Conservation (phyloP, 2,797 vertebrate genomes). For the Triplophysa yarkandensis region DNA sequence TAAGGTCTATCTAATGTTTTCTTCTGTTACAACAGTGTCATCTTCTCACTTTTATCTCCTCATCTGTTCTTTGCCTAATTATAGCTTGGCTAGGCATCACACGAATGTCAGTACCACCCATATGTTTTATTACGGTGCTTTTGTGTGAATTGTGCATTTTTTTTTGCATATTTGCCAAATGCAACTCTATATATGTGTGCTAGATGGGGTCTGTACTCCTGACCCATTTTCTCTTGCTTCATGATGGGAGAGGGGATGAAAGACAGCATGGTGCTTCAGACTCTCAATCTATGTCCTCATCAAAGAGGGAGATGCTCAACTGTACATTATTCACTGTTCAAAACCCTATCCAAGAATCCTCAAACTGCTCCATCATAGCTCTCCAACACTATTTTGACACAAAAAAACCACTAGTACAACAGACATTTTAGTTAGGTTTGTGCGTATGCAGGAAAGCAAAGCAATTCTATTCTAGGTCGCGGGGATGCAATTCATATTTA, state of each 20-base stretch:
- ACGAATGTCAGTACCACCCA: background rate
- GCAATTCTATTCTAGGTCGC: constrained; percentile 3
- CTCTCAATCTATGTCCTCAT: constrained; percentile 48
- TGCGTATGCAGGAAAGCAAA: background rate
- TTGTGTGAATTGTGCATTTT: background rate
- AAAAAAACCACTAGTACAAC: constrained; percentile 6
- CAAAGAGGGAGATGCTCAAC: constrained; percentile 15
- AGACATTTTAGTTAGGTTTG: constrained; percentile 14
- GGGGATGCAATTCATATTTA: constrained; percentile 51
- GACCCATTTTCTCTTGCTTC: constrained; percentile 71
- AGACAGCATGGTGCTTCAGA: constrained; percentile 25
- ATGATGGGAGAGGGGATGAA: constrained; percentile 44
- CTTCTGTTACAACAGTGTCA: background rate
- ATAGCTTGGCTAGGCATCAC: background rate
- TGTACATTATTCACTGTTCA: constrained; percentile 17
- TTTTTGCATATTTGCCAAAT: constrained; percentile 6
- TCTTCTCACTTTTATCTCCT: background rate
- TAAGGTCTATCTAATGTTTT: background rate
- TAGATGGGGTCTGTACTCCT: constrained; percentile 63
- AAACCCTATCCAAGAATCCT: constrained; percentile 4
- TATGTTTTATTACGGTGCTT: constrained; percentile 6
- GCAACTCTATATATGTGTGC: background rate
- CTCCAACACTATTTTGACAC: background rate
- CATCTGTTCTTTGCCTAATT: constrained; percentile 19
- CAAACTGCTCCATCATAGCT: background rate